phyloP scores from a whole-genome alignment of 2,113 vertebrate species.

The Eulemur macaco region DNA sequence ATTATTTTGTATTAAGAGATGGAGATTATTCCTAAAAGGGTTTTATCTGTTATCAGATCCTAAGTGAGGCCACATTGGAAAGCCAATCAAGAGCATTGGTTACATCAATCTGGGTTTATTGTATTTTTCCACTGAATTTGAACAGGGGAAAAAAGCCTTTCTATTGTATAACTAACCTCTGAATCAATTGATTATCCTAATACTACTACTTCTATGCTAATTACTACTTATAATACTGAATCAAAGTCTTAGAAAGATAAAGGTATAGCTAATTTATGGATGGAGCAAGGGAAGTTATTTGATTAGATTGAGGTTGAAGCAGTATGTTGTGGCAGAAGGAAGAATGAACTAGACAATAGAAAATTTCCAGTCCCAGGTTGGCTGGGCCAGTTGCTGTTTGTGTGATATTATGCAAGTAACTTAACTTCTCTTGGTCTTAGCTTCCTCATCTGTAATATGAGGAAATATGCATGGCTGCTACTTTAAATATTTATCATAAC shows the following conservation, averaged over 20 bases:
- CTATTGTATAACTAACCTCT: not conserved
- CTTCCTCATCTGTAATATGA: slow-evolving; percentile 33
- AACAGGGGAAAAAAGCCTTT: not conserved
- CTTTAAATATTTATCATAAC: not conserved
- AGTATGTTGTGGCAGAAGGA: not conserved
- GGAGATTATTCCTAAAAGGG: not conserved
- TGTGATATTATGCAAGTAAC: not conserved
- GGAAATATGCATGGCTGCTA: not conserved
- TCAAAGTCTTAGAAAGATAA: not conserved
- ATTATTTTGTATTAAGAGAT: not conserved
- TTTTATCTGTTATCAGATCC: slow-evolving; percentile 20
- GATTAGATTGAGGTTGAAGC: not conserved
- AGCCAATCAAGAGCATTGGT: not conserved
- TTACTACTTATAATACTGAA: not conserved
- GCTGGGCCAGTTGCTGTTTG: not conserved
- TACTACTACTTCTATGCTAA: not conserved
- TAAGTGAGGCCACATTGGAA: not conserved
- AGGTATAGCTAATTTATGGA: not conserved
- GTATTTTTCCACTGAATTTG: not conserved
- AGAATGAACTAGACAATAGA: not conserved
- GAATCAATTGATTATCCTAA: slow-evolving; percentile 8
- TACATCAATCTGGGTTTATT: not conserved
- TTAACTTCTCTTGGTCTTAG: not conserved
- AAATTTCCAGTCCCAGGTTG: not conserved
- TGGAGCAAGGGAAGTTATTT: not conserved